Conservation (phyloP, 2,888 invertebrate species). For the Hyppa rectilinea region DNA sequence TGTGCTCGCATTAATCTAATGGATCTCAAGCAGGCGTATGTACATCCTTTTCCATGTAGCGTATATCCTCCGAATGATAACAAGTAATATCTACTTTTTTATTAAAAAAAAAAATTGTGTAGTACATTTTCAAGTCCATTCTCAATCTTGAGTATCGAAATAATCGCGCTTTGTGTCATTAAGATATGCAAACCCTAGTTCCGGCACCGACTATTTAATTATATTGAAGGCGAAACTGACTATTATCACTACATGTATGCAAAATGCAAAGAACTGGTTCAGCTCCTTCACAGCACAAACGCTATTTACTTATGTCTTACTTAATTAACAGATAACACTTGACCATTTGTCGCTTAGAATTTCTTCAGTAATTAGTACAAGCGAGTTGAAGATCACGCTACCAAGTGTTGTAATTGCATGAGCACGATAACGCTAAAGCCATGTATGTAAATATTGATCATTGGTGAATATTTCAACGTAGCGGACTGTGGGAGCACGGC, state of each 20-base stretch:
- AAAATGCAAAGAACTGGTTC: slow-evolving; percentile 33
- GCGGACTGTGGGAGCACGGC: slow-evolving; percentile 20
- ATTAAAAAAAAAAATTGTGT: background rate
- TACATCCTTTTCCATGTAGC: slow-evolving; percentile 5
- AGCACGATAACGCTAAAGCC: slow-evolving; percentile 67
- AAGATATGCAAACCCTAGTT: slow-evolving; percentile 24
- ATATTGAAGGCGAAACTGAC: slow-evolving; percentile 26
- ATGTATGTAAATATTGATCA: slow-evolving; percentile 62
- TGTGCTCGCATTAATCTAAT: slow-evolving; percentile 33
- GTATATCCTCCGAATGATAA: slow-evolving; percentile 1
- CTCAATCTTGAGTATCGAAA: background rate
- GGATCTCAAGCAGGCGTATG: slow-evolving; percentile 13
- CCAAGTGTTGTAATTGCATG: slow-evolving; percentile 73
- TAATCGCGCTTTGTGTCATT: slow-evolving; percentile 11
- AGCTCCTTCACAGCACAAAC: slow-evolving; percentile 25
- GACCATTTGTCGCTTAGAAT: slow-evolving; percentile 65
- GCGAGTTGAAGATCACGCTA: slow-evolving; percentile 71
- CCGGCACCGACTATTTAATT: slow-evolving; percentile 18
- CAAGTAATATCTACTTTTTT: slow-evolving; percentile 1
- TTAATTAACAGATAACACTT: slow-evolving; percentile 69
- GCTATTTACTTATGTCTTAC: slow-evolving; percentile 46
- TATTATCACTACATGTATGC: slow-evolving; percentile 8
- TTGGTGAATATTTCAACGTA: slow-evolving; percentile 54
- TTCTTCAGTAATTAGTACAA: slow-evolving; percentile 66
- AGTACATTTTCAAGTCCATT: background rate